Conservation (phyloP, 2,888 invertebrate genomes). For the Autographa gamma region DNA sequence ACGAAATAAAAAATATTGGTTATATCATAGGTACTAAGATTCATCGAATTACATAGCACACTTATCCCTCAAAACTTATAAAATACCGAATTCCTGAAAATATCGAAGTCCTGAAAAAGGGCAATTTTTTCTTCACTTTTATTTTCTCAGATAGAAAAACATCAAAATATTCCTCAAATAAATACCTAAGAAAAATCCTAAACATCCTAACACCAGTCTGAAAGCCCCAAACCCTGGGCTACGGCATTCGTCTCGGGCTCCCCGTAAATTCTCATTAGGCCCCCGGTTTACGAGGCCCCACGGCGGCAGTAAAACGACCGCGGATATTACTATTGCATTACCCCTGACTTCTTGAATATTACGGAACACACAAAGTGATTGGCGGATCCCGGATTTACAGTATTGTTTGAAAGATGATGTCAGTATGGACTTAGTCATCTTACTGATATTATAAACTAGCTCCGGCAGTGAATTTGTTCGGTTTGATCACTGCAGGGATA, state of each 20-base stretch:
- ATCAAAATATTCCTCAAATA: background rate
- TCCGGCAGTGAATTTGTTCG: no score
- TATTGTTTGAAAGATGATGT: background rate
- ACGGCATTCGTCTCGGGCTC: slow-evolving; percentile 69
- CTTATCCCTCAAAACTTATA: no score
- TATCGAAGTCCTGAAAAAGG: no score
- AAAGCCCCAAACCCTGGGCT: slow-evolving; percentile 43
- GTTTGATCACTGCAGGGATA: no score
- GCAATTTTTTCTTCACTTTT: background rate
- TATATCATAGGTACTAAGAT: no score
- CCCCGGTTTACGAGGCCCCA: slow-evolving; percentile 82
- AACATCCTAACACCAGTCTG: background rate
- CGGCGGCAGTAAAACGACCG: slow-evolving; percentile 83
- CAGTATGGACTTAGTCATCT: background rate
- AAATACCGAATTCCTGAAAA: no score
- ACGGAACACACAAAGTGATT: slow-evolving; percentile 55
- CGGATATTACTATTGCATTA: slow-evolving; percentile 78
- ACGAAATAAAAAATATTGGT: no score
- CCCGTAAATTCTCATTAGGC: slow-evolving; percentile 87
- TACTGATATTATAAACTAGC: no score
- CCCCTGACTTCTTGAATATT: slow-evolving; percentile 77
- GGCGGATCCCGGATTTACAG: slow-evolving; percentile 11
- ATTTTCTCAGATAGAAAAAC: background rate
- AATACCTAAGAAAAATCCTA: slow-evolving; percentile 8
- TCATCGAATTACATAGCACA: no score